Conservation (phyloP, 2,797 vertebrate species). For the Acrossocheilus wenchowensis region DNA sequence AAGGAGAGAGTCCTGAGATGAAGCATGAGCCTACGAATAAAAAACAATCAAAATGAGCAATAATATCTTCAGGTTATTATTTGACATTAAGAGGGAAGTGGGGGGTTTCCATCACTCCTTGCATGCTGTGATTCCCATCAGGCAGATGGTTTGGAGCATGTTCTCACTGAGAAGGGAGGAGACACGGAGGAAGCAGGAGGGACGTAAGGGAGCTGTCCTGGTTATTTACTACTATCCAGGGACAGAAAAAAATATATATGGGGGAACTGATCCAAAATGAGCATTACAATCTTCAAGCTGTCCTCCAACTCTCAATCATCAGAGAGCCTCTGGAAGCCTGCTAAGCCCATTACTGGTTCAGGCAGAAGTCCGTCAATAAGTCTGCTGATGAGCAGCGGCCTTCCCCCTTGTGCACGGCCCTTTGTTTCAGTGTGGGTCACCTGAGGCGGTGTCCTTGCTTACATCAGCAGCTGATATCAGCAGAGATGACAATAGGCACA, state of each 20-base stretch:
- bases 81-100: constrained; percentile 53
- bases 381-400: constrained; percentile 65
- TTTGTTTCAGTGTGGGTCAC: constrained; percentile 63
- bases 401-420: constrained; percentile 51
- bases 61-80: constrained; percentile 61
- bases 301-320: constrained; percentile 59
- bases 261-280: constrained; percentile 57
- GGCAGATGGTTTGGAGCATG: constrained; percentile 46
- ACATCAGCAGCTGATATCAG: constrained; percentile 68
- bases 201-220: constrained; percentile 22
- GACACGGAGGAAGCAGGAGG: constrained; percentile 18
- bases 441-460: constrained; percentile 63
- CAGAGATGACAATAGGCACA: constrained; percentile 63
- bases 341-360: constrained; percentile 70
- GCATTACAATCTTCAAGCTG: constrained; percentile 58
- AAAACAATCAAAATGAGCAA: constrained; percentile 57
- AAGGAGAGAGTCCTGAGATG: constrained; percentile 48
- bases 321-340: constrained; percentile 59
- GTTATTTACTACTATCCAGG: constrained; percentile 49
- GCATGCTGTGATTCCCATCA: constrained; percentile 49
- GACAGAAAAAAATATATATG: constrained; percentile 34
- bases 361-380: constrained; percentile 65
- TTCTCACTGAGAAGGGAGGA: constrained; percentile 16
- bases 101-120: constrained; percentile 45
- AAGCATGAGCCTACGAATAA: constrained; percentile 43